phyloP scores from a whole-genome alignment of 1,140 invertebrate species.

The Manduca sexta region DNA sequence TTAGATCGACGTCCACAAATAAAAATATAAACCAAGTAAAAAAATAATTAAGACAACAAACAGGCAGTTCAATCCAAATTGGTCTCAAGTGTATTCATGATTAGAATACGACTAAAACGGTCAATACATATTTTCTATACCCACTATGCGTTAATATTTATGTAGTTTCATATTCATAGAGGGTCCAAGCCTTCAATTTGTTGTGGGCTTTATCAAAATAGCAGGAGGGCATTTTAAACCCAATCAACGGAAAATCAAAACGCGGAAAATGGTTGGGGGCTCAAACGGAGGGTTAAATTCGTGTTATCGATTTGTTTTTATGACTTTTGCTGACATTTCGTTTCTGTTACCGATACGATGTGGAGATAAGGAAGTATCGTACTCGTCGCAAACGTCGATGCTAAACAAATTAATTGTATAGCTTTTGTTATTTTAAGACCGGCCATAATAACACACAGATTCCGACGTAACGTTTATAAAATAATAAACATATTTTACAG shows the following conservation, averaged over 20 bases:
- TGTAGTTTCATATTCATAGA: constrained; percentile 24
- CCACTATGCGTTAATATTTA: constrained; percentile 6
- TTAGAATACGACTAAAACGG: neutral
- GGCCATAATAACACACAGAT: no score
- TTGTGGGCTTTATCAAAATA: constrained; percentile 49
- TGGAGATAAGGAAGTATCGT: neutral
- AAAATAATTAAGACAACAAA: no score
- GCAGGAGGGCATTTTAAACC: constrained; percentile 48
- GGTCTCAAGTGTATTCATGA: no score
- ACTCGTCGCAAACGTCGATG: no score
- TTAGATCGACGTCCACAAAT: no score
- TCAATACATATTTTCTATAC: neutral
- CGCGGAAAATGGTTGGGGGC: constrained; percentile 62
- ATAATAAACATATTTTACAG: no score
- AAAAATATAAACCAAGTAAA: no score
- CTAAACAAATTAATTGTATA: no score
- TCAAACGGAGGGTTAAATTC: constrained; percentile 66
- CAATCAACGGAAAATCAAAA: constrained; percentile 64
- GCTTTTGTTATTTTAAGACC: no score
- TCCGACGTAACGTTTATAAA: no score
- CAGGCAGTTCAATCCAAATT: no score
- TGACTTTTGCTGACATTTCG: constrained; percentile 58
- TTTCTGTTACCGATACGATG: constrained; percentile 39
- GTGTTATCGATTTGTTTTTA: constrained; percentile 64
- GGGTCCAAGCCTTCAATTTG: constrained; percentile 31